phyloP scores from a whole-genome alignment of 2,797 vertebrate species.

The Pseudochirops corinnae region DNA sequence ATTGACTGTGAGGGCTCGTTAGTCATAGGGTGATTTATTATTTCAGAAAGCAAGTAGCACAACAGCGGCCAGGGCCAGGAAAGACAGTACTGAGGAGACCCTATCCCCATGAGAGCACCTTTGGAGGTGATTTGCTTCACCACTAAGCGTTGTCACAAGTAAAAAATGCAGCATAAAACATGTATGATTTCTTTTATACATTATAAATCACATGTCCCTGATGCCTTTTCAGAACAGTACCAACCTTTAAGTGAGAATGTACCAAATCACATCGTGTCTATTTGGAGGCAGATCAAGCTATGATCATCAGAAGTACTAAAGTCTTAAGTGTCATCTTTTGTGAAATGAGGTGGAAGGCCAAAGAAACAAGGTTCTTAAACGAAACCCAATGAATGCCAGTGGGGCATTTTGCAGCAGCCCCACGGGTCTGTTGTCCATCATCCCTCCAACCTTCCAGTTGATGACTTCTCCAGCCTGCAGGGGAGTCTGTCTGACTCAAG shows the following conservation, averaged over 20 bases:
- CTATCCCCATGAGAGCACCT: constrained; percentile 66
- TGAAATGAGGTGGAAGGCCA: not conserved
- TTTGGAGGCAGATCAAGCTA: not conserved
- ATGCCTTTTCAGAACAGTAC: constrained; percentile 63
- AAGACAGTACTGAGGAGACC: constrained; percentile 65
- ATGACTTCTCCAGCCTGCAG: not conserved
- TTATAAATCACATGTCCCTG: constrained; percentile 74
- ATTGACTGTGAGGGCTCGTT: constrained; percentile 60
- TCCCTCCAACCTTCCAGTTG: not conserved
- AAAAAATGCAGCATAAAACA: constrained; percentile 79
- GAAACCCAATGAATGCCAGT: not conserved
- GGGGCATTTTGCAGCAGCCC: not conserved
- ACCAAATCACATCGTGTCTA: constrained; percentile 45
- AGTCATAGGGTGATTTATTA: constrained; percentile 50
- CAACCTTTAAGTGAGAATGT: constrained; percentile 48
- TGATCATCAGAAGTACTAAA: not conserved
- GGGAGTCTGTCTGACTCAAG: not conserved
- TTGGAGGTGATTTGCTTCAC: constrained; percentile 74
- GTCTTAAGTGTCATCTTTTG: not conserved
- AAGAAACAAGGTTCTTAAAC: not conserved
- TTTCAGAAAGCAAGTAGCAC: constrained; percentile 62
- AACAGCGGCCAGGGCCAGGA: not conserved
- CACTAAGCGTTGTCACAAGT: constrained; percentile 74
- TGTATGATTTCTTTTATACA: constrained; percentile 78
- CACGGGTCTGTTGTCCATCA: not conserved